These are phyloP conservation scores for Mionectes olivaceus DNA, from an alignment of 2,797 vertebrate genomes.

Conservation along the genomic window DNA sequence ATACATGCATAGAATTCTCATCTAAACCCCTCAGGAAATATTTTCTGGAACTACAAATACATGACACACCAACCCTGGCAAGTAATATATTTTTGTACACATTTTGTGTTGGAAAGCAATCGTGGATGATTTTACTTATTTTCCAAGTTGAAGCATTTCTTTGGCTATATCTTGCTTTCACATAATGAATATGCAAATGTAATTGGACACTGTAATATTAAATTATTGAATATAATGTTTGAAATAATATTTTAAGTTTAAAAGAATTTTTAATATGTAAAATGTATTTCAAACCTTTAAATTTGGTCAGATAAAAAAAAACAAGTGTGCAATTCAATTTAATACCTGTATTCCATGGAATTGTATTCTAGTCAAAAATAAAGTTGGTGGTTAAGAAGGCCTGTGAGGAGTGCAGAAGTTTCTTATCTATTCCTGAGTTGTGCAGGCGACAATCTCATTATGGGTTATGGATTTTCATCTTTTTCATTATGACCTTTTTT, in stretches of 20 bases:
- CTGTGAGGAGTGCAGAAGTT: background rate
- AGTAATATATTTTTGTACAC: background rate
- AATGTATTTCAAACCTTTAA: slow-evolving; percentile 26
- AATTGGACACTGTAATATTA: background rate
- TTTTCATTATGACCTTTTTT: background rate
- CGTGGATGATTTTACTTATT: background rate
- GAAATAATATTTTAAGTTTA: slow-evolving; percentile 46
- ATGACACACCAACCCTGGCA: background rate
- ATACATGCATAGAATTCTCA: slow-evolving; percentile 7
- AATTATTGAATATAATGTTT: background rate
- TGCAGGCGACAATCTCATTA: rapidly evolving
- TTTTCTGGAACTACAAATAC: slow-evolving; percentile 18
- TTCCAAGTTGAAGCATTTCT: background rate
- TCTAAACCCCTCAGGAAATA: slow-evolving; percentile 3
- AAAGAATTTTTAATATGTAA: background rate
- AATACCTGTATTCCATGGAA: background rate
- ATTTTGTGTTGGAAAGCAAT: slow-evolving; percentile 2
- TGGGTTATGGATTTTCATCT: background rate
- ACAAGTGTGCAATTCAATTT: background rate
- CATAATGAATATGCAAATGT: slow-evolving; percentile 19
- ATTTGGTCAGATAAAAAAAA: background rate
- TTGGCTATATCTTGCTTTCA: background rate
- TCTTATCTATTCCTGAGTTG: background rate
- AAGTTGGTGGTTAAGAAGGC: background rate
- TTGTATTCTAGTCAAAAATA: slow-evolving; percentile 17